Evolutionary conservation across 2,888 invertebrate genomes (phyloP).

Genomic region (Cheilosia vernalis): DNA sequence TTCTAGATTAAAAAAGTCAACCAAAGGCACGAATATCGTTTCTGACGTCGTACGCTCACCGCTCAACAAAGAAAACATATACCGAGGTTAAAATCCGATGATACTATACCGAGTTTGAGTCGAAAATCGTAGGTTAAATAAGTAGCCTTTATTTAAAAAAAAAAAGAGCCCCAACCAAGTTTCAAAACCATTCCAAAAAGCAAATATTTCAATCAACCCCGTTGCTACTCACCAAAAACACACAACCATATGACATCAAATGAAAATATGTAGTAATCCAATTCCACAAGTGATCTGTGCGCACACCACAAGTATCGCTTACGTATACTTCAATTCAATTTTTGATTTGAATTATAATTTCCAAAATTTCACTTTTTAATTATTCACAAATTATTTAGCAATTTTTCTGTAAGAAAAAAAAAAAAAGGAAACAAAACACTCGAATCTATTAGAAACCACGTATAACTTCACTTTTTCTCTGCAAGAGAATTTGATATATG

Average conservation of each 20-base stretch:
- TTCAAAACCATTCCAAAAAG: not conserved
- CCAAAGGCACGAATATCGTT: too few species aligned
- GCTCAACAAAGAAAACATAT: too few species aligned
- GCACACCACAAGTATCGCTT: constrained; percentile 12
- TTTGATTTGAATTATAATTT: not conserved
- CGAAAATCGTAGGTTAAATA: too few species aligned
- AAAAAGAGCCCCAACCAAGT: too few species aligned
- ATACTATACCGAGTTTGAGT: too few species aligned
- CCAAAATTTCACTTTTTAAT: constrained; percentile 25
- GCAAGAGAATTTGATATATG: not conserved
- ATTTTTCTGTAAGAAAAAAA: constrained; percentile 14
- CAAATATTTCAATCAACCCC: too few species aligned
- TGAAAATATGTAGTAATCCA: constrained; percentile 67
- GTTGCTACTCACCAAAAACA: constrained; percentile 62
- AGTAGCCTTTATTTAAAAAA: too few species aligned
- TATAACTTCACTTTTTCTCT: not conserved
- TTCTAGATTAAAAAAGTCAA: too few species aligned
- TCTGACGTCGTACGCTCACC: too few species aligned
- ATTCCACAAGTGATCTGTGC: constrained; percentile 35
- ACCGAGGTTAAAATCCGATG: too few species aligned
- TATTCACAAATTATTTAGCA: constrained; percentile 33
- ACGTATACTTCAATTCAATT: constrained; percentile 9
- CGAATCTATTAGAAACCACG: not conserved
- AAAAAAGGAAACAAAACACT: constrained; percentile 14
- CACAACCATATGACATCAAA: constrained; percentile 71